phyloP scores from a whole-genome alignment of 2,797 vertebrate species.

The Galagoides demidoff region DNA sequence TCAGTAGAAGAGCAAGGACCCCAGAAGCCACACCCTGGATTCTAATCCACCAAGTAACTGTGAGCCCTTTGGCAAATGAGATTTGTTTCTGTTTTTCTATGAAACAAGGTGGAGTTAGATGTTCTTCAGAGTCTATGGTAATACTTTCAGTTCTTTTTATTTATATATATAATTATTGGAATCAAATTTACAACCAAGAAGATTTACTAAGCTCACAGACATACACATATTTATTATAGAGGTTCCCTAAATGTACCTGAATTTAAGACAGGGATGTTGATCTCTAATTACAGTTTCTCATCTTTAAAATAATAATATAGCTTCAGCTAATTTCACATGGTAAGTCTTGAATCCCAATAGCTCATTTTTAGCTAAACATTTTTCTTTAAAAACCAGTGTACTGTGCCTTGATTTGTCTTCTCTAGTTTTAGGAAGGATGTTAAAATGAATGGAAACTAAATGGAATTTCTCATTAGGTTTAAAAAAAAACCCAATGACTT shows the following conservation, averaged over 20 bases:
- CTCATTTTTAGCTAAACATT: neutral
- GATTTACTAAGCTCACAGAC: neutral
- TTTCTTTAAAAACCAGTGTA: neutral
- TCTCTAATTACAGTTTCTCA: neutral
- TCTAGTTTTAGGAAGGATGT: constrained; percentile 64
- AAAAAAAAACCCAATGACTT: neutral
- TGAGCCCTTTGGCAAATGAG: neutral
- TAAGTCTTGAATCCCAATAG: neutral
- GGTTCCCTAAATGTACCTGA: neutral
- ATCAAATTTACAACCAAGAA: neutral
- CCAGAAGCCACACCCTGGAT: neutral
- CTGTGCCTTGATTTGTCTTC: constrained; percentile 1
- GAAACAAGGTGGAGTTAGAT: fast-evolving
- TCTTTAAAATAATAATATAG: neutral
- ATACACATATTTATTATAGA: neutral
- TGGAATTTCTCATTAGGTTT: constrained; percentile 36
- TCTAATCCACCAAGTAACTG: fast-evolving
- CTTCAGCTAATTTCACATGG: neutral
- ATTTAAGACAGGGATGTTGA: neutral
- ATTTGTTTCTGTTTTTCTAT: neutral
- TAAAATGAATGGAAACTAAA: constrained; percentile 64
- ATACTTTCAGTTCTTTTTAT: neutral
- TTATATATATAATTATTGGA: neutral
- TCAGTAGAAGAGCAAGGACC: neutral
- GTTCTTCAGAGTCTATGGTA: fast-evolving